Base-by-base conservation (phyloP, 2,797 vertebrate genomes). In the Phalloptychus januarius region DNA sequence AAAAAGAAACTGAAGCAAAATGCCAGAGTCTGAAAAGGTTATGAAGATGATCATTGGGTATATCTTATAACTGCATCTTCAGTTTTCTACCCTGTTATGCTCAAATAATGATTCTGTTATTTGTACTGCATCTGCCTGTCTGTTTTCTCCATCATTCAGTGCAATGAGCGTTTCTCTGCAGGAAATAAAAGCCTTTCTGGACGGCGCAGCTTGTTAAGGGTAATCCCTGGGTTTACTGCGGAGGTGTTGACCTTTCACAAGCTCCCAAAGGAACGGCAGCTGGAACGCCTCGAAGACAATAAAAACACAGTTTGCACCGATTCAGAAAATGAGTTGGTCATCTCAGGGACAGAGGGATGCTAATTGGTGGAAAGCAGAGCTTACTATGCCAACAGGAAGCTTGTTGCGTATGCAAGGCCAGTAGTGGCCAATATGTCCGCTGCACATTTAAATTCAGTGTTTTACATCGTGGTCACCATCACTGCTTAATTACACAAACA, bases 401-500 rank as follows among this genome's bases (percentile, higher is more conserved):
- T 12, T 12, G 77, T 74, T 83, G 61, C 58, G 84, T 44, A 78
- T 86, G 75, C 76, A 48, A 74, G 74, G 38, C 67, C 67, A 7
- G 75, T 20, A 36, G 15, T 54, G 75, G 76, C 74, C 75, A 63
- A 80, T 78, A 72, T 78, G 63, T 70, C 74, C 77, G 58, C 81
- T 72, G 67, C 36, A 61, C 77, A 85, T 86, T 89, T 87, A 76
- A 85, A 89, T 87, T 80, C 74, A 70, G 50, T 87, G 84, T 85
- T 92, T 90, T 84, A 86, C 85, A 85, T 90, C 85, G 77, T 77
- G 82, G 71, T 77, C 8, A 86, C 69, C 74, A 82, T 85, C 79
- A 25, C 83, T 82, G 83, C 87, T 90, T 91, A 87, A 91, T 90
- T 90, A 85, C 81, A 78, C 69, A 79, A 88, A 90, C 48, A 76